Conservation (phyloP, 2,888 invertebrate genomes). For the Ctena decussata region DNA sequence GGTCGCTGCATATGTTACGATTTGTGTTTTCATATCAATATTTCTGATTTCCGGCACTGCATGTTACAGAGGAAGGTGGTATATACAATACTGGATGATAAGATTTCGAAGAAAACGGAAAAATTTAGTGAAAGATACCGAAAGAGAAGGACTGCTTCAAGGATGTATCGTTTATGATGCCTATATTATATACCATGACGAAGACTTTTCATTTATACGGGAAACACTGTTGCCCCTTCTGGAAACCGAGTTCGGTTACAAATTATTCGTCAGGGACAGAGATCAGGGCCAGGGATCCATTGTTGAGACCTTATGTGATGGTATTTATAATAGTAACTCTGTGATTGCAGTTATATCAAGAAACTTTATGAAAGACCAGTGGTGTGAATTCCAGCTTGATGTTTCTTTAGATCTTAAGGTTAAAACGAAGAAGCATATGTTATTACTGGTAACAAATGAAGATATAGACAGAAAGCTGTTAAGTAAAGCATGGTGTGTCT, state of each 20-base stretch:
- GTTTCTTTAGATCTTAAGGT: not conserved
- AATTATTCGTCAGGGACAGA: not conserved
- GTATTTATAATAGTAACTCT: not conserved
- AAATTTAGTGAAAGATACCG: not conserved
- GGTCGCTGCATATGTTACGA: not conserved
- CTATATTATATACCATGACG: not conserved
- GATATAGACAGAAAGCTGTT: not conserved
- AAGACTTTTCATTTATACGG: not conserved
- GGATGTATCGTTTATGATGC: not conserved
- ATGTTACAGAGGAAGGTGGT: not conserved
- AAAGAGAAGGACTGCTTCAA: not conserved
- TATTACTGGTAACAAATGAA: not conserved
- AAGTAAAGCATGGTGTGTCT: not conserved
- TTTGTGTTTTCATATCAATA: not conserved
- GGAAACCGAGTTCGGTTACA: not conserved
- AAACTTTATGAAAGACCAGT: not conserved
- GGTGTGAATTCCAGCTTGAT: not conserved
- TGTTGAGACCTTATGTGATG: not conserved
- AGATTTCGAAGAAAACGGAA: not conserved
- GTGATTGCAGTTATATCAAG: not conserved
- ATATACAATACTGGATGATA: not conserved
- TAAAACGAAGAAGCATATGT: not conserved
- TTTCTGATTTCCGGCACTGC: not conserved
- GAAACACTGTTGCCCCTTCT: not conserved
- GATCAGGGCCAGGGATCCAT: not conserved